Percentiles rank a stretch among this genome's conserved stretches.
Conservation (phyloP, 2,888 invertebrate genomes). For the Anoplius nigerrimus region DNA sequence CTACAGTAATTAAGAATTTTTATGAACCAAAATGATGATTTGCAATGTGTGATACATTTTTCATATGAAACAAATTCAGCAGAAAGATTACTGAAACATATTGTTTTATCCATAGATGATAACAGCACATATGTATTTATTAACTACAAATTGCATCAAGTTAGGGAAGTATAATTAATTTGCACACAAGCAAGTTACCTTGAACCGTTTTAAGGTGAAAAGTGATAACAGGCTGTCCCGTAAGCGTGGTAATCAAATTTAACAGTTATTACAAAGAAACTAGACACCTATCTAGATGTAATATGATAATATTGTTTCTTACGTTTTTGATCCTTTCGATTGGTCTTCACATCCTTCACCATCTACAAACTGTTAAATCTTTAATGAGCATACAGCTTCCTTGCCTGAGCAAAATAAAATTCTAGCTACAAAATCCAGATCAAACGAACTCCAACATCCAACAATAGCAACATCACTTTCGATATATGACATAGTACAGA, state of each 20-base stretch:
- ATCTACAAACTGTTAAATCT: slow-evolving; percentile 49
- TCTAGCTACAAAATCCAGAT: too few species aligned
- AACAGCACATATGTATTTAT: too few species aligned
- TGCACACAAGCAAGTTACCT: slow-evolving; percentile 53
- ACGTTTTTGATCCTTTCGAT: slow-evolving; percentile 60
- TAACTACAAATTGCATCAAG: too few species aligned
- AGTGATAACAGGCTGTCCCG: slow-evolving; percentile 68
- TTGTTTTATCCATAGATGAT: background rate
- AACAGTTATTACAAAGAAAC: slow-evolving; percentile 42
- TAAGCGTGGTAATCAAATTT: slow-evolving; percentile 55
- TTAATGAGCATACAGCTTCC: background rate
- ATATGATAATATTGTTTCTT: slow-evolving; percentile 36
- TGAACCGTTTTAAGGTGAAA: slow-evolving; percentile 67
- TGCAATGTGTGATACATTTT: background rate
- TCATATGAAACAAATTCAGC: too few species aligned
- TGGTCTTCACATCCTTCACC: slow-evolving; percentile 49
- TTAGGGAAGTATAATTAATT: background rate
- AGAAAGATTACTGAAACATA: background rate
- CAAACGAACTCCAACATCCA: background rate
- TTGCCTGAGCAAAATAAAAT: too few species aligned
- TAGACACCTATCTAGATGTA: slow-evolving; percentile 9
- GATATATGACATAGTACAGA: too few species aligned
- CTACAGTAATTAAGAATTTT: too few species aligned
- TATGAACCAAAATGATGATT: background rate
- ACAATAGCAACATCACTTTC: background rate